phyloP scores from a whole-genome alignment of 2,888 invertebrate species.

The Heliconius ismenius region DNA sequence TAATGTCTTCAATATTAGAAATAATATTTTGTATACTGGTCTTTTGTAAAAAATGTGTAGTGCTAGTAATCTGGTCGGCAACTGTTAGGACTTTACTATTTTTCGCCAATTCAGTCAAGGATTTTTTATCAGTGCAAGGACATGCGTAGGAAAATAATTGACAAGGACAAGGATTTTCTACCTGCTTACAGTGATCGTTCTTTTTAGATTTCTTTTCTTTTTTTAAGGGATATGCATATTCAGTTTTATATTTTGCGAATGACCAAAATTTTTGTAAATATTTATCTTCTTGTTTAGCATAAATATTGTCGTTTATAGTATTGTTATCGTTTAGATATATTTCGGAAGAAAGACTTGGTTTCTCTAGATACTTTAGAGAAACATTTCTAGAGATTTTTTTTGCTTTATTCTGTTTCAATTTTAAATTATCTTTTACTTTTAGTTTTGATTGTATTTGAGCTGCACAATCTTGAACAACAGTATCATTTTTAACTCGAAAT shows the following conservation, averaged over 20 bases:
- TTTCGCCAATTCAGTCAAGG: slow-evolving; percentile 45
- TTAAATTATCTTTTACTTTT: slow-evolving; percentile 51
- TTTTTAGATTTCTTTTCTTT: slow-evolving; percentile 59
- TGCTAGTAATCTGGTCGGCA: slow-evolving; percentile 44
- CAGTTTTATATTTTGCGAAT: slow-evolving; percentile 64
- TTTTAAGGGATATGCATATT: slow-evolving; percentile 57
- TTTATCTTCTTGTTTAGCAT: slow-evolving; percentile 47
- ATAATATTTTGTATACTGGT: slow-evolving; percentile 42
- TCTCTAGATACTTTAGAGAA: slow-evolving; percentile 38
- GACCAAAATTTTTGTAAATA: slow-evolving; percentile 66
- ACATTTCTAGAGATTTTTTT: slow-evolving; percentile 47
- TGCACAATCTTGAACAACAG: slow-evolving; percentile 65
- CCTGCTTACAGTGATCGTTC: slow-evolving; percentile 56
- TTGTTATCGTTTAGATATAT: slow-evolving; percentile 60
- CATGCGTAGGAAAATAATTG: slow-evolving; percentile 70
- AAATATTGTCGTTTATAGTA: slow-evolving; percentile 44
- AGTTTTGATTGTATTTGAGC: slow-evolving; percentile 58
- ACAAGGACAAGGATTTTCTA: slow-evolving; percentile 67
- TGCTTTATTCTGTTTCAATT: slow-evolving; percentile 51
- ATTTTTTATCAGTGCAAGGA: slow-evolving; percentile 57
- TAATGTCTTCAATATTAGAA: slow-evolving; percentile 48
- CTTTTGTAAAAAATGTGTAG: slow-evolving; percentile 46
- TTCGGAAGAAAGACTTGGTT: slow-evolving; percentile 58
- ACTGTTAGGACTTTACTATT: slow-evolving; percentile 44
- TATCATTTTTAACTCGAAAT: slow-evolving; percentile 53